Evolutionary conservation across 2,888 invertebrate genomes (phyloP).

Genomic region (Leptinotarsa tumamoca): DNA sequence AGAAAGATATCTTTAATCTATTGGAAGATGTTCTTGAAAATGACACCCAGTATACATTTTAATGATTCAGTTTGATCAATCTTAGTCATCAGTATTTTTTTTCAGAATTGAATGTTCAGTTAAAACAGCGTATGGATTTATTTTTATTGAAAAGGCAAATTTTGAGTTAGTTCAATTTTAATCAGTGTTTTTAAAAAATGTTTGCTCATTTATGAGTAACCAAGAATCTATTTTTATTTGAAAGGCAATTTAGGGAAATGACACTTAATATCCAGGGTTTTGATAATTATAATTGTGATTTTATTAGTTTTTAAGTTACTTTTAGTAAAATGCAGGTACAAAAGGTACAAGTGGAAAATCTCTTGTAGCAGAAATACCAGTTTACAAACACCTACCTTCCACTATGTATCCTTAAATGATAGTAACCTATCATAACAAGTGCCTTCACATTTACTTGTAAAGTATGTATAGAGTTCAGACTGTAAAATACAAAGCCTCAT

Average conservation of each 20-base stretch:
- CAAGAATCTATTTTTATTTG: conserved; percentile 38
- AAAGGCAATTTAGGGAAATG: conserved; percentile 40
- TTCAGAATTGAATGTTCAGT: too few species aligned
- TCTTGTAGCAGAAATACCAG: conserved; percentile 35
- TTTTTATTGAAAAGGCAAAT: neutral
- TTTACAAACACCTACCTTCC: conserved; percentile 35
- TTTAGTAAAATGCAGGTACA: conserved; percentile 46
- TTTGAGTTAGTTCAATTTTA: conserved; percentile 43
- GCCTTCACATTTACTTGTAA: conserved; percentile 56
- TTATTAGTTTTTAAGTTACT: conserved; percentile 46
- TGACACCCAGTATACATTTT: too few species aligned
- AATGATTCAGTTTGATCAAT: too few species aligned
- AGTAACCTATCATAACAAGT: conserved; percentile 53
- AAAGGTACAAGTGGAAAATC: conserved; percentile 42
- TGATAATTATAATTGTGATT: conserved; percentile 51
- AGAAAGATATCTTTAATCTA: too few species aligned
- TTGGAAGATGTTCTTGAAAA: too few species aligned
- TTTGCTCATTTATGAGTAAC: conserved; percentile 34
- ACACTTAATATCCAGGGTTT: conserved; percentile 52
- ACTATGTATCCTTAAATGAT: conserved; percentile 34
- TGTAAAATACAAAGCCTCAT: conserved; percentile 49
- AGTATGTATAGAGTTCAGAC: conserved; percentile 53
- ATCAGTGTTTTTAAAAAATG: conserved; percentile 39
- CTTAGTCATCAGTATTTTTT: too few species aligned
- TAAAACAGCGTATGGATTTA: conserved; percentile 18